Conservation (phyloP, 2,888 invertebrate genomes). For the Cantharis flavilabris region DNA sequence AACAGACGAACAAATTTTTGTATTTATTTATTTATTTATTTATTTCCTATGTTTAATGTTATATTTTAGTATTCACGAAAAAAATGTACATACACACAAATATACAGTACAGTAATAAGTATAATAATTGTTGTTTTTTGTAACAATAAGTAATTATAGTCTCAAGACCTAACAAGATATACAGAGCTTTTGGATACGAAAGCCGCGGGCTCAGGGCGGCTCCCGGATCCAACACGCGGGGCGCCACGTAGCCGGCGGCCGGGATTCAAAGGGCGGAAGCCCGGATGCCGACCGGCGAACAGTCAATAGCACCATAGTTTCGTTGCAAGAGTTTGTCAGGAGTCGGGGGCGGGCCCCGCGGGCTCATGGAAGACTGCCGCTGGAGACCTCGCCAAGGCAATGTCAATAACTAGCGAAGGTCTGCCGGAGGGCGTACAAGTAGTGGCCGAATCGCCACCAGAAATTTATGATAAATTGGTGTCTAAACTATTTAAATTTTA, state of each 20-base stretch:
- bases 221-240: slow-evolving; percentile 44
- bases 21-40: slow-evolving; percentile 42
- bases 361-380: slow-evolving; percentile 56
- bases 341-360: slow-evolving; percentile 47
- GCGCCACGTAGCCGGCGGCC: slow-evolving; percentile 36
- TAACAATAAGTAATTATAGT: slow-evolving; percentile 47
- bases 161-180: slow-evolving; percentile 54
- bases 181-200: slow-evolving; percentile 46
- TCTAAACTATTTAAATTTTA: slow-evolving; percentile 41
- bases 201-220: slow-evolving; percentile 51
- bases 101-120: slow-evolving; percentile 51
- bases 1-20: slow-evolving; percentile 34
- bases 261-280: slow-evolving; percentile 25
- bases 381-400: slow-evolving; percentile 54
- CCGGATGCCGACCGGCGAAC: slow-evolving; percentile 42
- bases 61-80: slow-evolving; percentile 50
- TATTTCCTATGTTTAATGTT: slow-evolving; percentile 37
- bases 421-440: slow-evolving; percentile 31
- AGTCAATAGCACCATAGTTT: slow-evolving; percentile 57
- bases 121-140: slow-evolving; percentile 36
- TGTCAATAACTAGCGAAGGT: slow-evolving; percentile 35
- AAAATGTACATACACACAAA: slow-evolving; percentile 55
- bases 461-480: slow-evolving; percentile 40
- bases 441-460: slow-evolving; percentile 23
- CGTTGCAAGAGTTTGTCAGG: slow-evolving; percentile 53